Conservation (phyloP, 2,113 vertebrate species). For the Isurus oxyrinchus region DNA sequence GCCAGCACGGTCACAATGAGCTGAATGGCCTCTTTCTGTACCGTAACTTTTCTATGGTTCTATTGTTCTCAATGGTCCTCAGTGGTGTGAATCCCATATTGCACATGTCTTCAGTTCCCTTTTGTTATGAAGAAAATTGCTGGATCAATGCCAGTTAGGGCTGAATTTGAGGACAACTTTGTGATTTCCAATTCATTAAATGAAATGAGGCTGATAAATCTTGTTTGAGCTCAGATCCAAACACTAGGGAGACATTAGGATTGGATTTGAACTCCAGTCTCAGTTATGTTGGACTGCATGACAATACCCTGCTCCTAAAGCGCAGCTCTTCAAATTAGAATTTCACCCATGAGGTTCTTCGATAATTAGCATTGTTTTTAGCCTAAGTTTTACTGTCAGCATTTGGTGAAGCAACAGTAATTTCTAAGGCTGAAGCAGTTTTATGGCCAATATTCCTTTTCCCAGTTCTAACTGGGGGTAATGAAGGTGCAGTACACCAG, state of each 20-base stretch:
- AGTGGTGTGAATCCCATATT: background rate
- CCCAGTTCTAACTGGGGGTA: background rate
- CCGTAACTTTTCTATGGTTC: too few species aligned
- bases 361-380: background rate
- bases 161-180: too few species aligned
- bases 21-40: too few species aligned
- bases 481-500: background rate
- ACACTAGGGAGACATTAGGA: background rate
- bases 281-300: background rate
- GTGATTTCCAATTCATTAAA: background rate
- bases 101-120: background rate
- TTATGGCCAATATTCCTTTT: background rate
- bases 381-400: background rate
- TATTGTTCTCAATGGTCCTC: background rate
- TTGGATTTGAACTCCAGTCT: background rate
- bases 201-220: background rate
- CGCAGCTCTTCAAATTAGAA: background rate
- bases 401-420: background rate
- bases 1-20: too few species aligned
- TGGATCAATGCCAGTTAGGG: background rate
- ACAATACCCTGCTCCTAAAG: background rate
- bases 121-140: background rate
- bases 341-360: background rate
- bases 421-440: background rate
- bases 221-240: background rate